These are phyloP conservation scores for Tragopan temminckii DNA, from an alignment of 2,797 vertebrate species.

Conservation along the genomic window DNA sequence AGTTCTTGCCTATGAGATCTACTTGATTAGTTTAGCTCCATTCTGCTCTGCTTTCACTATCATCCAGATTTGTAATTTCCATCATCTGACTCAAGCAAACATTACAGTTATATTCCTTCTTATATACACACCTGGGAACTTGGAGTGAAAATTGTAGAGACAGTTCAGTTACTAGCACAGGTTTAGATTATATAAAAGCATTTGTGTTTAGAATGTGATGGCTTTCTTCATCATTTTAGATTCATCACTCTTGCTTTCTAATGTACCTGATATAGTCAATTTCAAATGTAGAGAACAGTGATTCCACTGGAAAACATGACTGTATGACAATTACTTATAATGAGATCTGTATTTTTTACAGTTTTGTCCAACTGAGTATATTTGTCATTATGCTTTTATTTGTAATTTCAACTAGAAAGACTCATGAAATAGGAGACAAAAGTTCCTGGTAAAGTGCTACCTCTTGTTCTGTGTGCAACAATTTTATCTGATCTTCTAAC, in stretches of 20 bases:
- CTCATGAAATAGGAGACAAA: neutral
- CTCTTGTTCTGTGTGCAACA: neutral
- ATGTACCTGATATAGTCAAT: neutral
- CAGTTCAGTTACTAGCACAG: neutral
- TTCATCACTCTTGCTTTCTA: neutral
- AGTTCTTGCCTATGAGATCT: neutral
- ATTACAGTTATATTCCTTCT: neutral
- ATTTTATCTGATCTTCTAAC: slow-evolving; percentile 44
- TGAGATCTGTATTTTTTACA: neutral
- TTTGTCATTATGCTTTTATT: neutral
- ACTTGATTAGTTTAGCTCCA: neutral
- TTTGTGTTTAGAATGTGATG: neutral
- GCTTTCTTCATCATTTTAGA: slow-evolving; percentile 13
- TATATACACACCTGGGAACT: neutral
- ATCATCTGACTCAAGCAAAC: neutral
- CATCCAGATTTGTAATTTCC: neutral
- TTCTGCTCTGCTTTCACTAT: neutral
- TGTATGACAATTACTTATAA: neutral
- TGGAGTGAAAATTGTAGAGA: neutral
- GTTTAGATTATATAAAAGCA: slow-evolving; percentile 10
- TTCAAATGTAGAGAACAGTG: neutral
- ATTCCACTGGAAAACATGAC: neutral
- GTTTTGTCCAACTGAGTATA: neutral
- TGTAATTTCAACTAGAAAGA: neutral
- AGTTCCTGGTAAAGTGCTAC: neutral